Percentiles rank a stretch among this genome's conserved stretches.
Evolutionary conservation across 2,888 invertebrate genomes (phyloP).

Genomic region (Nephrocerus scutellatus): DNA sequence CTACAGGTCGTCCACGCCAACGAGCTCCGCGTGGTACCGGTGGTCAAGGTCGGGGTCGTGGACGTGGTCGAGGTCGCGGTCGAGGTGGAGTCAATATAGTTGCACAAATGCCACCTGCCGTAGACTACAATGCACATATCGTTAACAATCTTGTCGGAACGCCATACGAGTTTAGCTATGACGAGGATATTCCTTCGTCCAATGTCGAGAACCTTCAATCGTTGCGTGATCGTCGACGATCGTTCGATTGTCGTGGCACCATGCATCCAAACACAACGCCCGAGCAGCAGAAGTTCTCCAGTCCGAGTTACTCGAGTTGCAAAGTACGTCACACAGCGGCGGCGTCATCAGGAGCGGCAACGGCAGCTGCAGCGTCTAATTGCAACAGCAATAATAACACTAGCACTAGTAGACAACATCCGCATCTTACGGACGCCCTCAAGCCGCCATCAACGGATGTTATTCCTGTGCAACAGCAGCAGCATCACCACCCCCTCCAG

Average conservation of each 20-base stretch:
- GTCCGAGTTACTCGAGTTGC: constrained; percentile 35
- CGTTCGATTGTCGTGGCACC: constrained; percentile 56
- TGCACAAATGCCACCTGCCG: constrained; percentile 37
- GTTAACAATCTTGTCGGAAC: constrained; percentile 77
- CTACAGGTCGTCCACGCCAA: constrained; percentile 39
- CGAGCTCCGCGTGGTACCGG: constrained; percentile 42
- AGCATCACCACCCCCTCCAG: constrained; percentile 34
- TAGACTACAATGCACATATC: constrained; percentile 51
- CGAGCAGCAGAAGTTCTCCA: constrained; percentile 29
- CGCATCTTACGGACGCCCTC: constrained; percentile 40
- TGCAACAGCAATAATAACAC: constrained; percentile 23
- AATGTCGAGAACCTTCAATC: constrained; percentile 71
- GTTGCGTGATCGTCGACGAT: constrained; percentile 72
- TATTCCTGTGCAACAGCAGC: constrained; percentile 37
- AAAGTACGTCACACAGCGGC: constrained; percentile 31
- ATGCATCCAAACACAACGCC: constrained; percentile 20
- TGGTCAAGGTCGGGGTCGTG: constrained; percentile 34
- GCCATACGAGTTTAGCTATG: constrained; percentile 78
- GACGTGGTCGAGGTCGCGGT: constrained; percentile 49
- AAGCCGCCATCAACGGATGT: constrained; percentile 47
- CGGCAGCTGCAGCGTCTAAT: constrained; percentile 22
- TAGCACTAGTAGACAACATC: constrained; percentile 17
- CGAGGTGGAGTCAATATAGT: constrained; percentile 42
- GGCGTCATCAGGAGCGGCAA: constrained; percentile 15
- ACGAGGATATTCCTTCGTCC: constrained; percentile 74